Evolutionary conservation across 2,113 vertebrate genomes (phyloP), one percentile per base, ranked within the genome.

Genomic region (Lepisosteus osseus): DNA sequence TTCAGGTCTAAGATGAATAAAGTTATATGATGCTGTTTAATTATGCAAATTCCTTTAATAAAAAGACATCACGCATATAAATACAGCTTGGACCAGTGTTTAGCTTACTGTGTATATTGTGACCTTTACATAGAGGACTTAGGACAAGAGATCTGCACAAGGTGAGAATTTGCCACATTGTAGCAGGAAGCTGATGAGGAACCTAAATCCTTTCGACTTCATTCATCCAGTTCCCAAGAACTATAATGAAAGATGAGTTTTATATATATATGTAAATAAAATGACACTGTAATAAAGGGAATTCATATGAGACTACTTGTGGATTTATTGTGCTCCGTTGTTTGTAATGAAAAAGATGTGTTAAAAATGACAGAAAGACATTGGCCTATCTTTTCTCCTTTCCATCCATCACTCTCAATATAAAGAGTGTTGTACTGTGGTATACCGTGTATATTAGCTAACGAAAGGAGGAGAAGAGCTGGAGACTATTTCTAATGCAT

Each of bases 11-110:
- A 70, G 64, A 74, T 74, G 71, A 70, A 70, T 56, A 62, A 67
- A 74, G 69, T 74, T 51, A 73, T 63, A 72, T 80, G 72, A 72
- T 77, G 75, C 67, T 82, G 86, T 84, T 85, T 66, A 74, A 57
- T 83, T 80, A 84, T 84, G 79, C 80, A 77, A 80, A 78, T 78
- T 69, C 44, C 11, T 5, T 59, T 59, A 59, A 59, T 76, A 76
- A 76, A 76, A 15, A 9, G 5, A 51, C 4, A 59, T 59, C 65
- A 47, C 63, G 59, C 8, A 72, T 71, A 70, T 70, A 55, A 13
- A 65, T 65, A 72, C 54, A 68, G 70, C 65, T 15, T 59, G 54
- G 54, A 55, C 2, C 7, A 11, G 57, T 59, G 57, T n/a, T 59
- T 59, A 59, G 57, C 57, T 59, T 13, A 3, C 11, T 11, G 57